Evolutionary conservation across 2,888 invertebrate genomes (phyloP), one percentile per base, ranked within the genome.

Genomic region (Nasonia oneida): DNA sequence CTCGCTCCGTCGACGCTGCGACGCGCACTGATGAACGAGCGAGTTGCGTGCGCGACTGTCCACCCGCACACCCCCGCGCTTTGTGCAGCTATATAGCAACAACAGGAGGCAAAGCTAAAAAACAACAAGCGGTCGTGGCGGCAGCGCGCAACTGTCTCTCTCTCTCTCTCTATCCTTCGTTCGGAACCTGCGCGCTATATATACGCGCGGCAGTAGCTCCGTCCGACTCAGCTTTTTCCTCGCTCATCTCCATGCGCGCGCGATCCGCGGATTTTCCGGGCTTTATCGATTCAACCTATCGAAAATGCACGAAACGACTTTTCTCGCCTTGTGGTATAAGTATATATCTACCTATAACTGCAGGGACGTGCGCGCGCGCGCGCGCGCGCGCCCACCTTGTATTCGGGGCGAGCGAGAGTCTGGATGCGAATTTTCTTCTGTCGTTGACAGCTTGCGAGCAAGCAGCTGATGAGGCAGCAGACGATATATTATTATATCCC

Each of bases 231-330:
- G 18, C 53, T 3, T 53, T 53, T 53, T 53, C 53, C 18, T 61
- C 57, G 53, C 6, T 61, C n/a, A 8, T n/a, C 18, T 23, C 5
- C 15, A 53, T 18, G 47, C 23, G 23, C 23, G 23, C 23, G 23
- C 29, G 76, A 77, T 57, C 57, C 53, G 77, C 53, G 37, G 61
- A 84, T 61, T 81, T 76, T 67, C 57, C 64, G 53, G 37, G 81
- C 83, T 83, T 78, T 83, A 83, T 83, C 83, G 61, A 81, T 81
- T 64, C 18, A 47, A 57, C 73, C 64, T 39, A 47, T 77, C 29
- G 73, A 77, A 77, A 77, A 50, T 81, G 73, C 57, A 37, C 73
- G 42, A 33, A 8, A 18, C 75, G 75, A 50, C 37, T 39, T 29
- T 33, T 10, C 12, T 37, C 37, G 70, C 67, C 67, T 47, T 47